Evolutionary conservation across 2,888 invertebrate genomes (phyloP), one percentile per base, ranked within the genome.

Genomic region (Agrotis segetum): DNA sequence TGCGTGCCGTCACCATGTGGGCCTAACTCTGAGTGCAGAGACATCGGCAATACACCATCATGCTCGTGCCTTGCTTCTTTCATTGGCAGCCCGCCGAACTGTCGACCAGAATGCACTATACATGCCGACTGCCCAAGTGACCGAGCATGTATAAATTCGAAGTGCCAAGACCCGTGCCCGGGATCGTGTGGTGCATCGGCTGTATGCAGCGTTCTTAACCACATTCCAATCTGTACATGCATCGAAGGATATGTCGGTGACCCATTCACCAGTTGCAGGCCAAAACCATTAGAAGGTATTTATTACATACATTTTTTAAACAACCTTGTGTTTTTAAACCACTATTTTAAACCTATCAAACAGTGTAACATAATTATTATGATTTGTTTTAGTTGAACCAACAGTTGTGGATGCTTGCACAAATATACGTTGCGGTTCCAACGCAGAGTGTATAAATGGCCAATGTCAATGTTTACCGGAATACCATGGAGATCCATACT

Each of bases 111-210:
- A 90, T 97, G 97, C 87, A 95, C 96, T 1, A 97, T 98, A 64
- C 98, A 98, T 89, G 96, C 98, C 0, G 98, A 98, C 86, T 98
- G 98, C 89, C 90, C 97, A 7, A 97, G 97, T 86, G 97, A 97
- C 85, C 95, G 96, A 82, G 98, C 98, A 53, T 98, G 98, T 88
- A 97, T 98, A 63, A 97, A 97, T 78, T 97, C 97, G 65, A 97
- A 97, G 89, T 98, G 98, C 87, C 95, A 95, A 77, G 98, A 98
- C 91, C 98, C 98, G 21, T 98, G 98, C 85, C 97, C 97, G 3
- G 98, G 98, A 24, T 97, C 98, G 53, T 98, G 98, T 87, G 98
- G 98, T 62, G 86, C 96, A 67, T 95, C 95, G 76, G 96, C 98
- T 60, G 92, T 95, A 63, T 97, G 98, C 87, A 94, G 88, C 64